Conservation (phyloP, 2,888 invertebrate species). For the Prosapia bicincta region DNA sequence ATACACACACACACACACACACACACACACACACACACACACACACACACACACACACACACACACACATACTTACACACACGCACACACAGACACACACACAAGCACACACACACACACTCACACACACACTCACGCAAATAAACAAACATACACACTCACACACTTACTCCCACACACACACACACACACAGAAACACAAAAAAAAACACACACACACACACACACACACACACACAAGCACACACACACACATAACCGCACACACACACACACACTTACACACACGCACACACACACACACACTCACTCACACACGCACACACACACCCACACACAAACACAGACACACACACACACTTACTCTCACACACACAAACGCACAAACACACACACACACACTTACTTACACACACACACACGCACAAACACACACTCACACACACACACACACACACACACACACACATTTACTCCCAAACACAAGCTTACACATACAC, state of each 20-base stretch:
- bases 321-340: background rate
- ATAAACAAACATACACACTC: background rate
- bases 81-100: conserved; percentile 1
- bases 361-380: background rate
- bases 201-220: background rate
- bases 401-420: background rate
- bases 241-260: background rate
- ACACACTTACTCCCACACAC: background rate
- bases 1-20: background rate
- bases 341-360: background rate
- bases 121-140: background rate
- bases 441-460: background rate
- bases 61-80: background rate
- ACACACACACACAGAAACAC: background rate
- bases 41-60: conserved; percentile 5
- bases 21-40: conserved; percentile 5
- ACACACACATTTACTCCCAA: background rate
- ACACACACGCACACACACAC: conserved; percentile 3
- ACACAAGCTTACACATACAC: background rate
- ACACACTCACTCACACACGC: background rate
- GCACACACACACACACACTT: background rate
- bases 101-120: conserved; percentile 1
- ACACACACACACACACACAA: conserved; percentile 2
- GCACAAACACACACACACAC: conserved; percentile 1
- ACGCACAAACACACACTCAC: background rate